These are phyloP conservation scores for Resseliella maxima DNA, from an alignment of 2,888 invertebrate genomes.

Conservation along the genomic window DNA sequence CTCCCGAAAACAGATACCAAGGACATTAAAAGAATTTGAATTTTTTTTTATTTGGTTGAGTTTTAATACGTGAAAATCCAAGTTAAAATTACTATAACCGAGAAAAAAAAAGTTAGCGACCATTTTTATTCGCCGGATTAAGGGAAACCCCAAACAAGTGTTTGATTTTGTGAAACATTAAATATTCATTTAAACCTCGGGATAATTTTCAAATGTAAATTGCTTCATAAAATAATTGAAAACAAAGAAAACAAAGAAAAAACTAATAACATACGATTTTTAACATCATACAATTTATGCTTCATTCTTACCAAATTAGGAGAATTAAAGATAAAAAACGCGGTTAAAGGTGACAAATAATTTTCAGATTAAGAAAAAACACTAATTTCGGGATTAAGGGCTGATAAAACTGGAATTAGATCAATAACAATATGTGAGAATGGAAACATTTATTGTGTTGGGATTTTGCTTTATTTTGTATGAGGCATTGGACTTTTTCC, in stretches of 20 bases:
- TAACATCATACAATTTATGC: too few relatives aligned
- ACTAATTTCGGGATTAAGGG: neutral
- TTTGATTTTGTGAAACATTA: slow-evolving; percentile 9
- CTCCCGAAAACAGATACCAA: slow-evolving; percentile 8
- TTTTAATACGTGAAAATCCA: neutral
- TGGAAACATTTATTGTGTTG: slow-evolving; percentile 76
- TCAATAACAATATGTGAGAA: slow-evolving; percentile 61
- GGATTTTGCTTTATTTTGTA: slow-evolving; percentile 77
- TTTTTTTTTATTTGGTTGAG: neutral
- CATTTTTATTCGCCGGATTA: neutral
- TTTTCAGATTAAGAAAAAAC: too few relatives aligned
- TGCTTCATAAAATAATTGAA: neutral
- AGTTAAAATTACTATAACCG: slow-evolving; percentile 14
- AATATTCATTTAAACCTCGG: neutral
- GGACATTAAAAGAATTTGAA: neutral
- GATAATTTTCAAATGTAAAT: neutral
- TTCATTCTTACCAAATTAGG: too few relatives aligned
- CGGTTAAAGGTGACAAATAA: too few relatives aligned
- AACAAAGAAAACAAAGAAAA: neutral
- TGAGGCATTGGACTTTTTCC: slow-evolving; percentile 75
- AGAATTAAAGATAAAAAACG: too few relatives aligned
- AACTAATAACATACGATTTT: neutral
- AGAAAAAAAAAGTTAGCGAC: neutral
- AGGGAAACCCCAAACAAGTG: neutral
- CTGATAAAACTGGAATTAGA: neutral